Conservation (phyloP, 2,113 vertebrate genomes). For the Bettongia penicillata region DNA sequence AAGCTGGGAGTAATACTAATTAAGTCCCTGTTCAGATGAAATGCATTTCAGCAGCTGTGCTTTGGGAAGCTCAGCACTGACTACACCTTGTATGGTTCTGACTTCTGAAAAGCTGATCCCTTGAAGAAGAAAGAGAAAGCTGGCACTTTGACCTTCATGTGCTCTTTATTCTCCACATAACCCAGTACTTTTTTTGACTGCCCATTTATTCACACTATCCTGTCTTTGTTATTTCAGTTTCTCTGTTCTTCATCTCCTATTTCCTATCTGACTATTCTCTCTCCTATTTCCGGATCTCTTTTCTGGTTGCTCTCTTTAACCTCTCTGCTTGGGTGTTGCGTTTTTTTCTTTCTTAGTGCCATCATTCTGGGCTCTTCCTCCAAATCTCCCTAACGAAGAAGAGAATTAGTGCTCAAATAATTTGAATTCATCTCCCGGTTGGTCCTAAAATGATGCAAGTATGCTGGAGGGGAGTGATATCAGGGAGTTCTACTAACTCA, state of each 20-base stretch:
- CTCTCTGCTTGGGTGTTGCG: not conserved
- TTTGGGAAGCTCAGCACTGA: not conserved
- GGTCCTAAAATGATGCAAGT: not conserved
- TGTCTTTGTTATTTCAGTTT: not conserved
- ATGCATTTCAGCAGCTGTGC: not conserved
- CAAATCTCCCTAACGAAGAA: not conserved
- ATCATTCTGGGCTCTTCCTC: not conserved
- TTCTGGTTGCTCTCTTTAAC: not conserved
- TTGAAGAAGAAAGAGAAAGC: not conserved
- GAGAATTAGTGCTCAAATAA: not conserved
- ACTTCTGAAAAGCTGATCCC: not conserved
- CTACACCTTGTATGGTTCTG: not conserved
- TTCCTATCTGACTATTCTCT: too few relatives aligned
- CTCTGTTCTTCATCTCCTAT: not conserved
- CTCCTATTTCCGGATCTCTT: too few relatives aligned
- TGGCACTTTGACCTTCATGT: not conserved
- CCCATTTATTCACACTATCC: not conserved
- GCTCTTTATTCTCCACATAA: not conserved
- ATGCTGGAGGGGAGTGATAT: not conserved
- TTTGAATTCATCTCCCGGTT: not conserved
- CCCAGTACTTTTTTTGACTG: not conserved
- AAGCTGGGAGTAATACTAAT: not conserved
- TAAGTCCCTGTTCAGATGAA: not conserved
- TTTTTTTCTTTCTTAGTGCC: not conserved
- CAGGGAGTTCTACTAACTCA: not conserved